These are phyloP conservation scores for Epinotia brunnichana DNA, from an alignment of 2,888 invertebrate species.

Conservation along the genomic window DNA sequence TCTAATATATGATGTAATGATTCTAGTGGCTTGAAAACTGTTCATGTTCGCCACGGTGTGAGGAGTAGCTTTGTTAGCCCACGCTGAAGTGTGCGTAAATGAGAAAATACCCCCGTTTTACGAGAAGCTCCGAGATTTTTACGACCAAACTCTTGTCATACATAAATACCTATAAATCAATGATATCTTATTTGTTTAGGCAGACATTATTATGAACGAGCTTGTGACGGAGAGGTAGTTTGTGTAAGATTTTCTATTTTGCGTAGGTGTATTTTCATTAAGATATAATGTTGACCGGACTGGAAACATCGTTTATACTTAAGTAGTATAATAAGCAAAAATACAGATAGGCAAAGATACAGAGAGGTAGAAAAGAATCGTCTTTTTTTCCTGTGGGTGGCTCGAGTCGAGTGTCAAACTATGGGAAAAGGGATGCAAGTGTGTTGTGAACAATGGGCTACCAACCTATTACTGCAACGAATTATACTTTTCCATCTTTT, in stretches of 20 bases:
- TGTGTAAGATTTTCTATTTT: background rate
- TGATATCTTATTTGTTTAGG: conserved; percentile 16
- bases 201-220: background rate
- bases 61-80: conserved; percentile 51
- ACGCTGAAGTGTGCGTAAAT: conserved; percentile 63
- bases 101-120: conserved; percentile 63
- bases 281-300: no score
- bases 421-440: no score
- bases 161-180: conserved; percentile 37
- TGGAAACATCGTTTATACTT: no score
- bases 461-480: no score
- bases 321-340: no score
- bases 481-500: no score
- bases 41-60: conserved; percentile 49
- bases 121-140: conserved; percentile 60
- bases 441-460: no score
- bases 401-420: no score
- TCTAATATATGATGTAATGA: no score
- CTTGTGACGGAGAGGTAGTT: background rate
- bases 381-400: no score
- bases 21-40: background rate
- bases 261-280: background rate
- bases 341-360: no score
- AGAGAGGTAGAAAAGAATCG: no score
- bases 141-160: conserved; percentile 50